Evolutionary conservation across 2,113 vertebrate species (phyloP), one percentile per base, ranked within the genome.

Genomic region (Oncorhynchus clarkii): DNA sequence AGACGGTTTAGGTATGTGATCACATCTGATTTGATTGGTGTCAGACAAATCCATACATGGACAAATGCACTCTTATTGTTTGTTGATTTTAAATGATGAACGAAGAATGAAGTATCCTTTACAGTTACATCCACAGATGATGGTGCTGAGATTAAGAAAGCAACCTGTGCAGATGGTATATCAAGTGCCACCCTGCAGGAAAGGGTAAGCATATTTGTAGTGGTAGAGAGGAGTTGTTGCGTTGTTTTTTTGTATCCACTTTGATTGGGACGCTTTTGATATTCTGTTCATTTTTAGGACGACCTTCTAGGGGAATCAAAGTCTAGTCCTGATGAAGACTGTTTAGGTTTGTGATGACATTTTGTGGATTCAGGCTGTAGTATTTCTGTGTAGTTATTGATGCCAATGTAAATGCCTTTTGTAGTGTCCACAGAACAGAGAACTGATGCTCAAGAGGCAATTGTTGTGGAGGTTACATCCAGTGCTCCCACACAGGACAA

Each of bases 281-380:
- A 18, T 62, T 72, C 4, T 65, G 66, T 64, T 27, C 14, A 1
- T 69, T 48, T 54, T 74, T 62, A 89, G 89, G 81, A 1, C 16
- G 81, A 1, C 20, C 6, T 16, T 16, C 65, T n/a, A 2, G 12
- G 26, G 18, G 14, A 26, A 72, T 70, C 76, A 2, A 20, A 13
- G 7, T 1, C 27, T 29, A 8, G 62, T 26, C 16, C 18, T 67
- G 18, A 9, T 54, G 68, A 84, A 72, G 67, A 70, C 9, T 72
- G 66, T 71, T 39, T 67, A 77, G 82, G 82, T 88, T 77, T 65
- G 2, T 16, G 0, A 26, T 74, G 16, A 45, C 62, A 45, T 24
- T 34, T 16, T 24, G 31, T 73, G 11, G 2, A 18, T 62, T 62
- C 12, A 54, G 51, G 51, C 14, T 54, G 51, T 18, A 51, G 14